Conservation (phyloP, 2,888 invertebrate genomes). For the Xanthorhoe spadicearia region DNA sequence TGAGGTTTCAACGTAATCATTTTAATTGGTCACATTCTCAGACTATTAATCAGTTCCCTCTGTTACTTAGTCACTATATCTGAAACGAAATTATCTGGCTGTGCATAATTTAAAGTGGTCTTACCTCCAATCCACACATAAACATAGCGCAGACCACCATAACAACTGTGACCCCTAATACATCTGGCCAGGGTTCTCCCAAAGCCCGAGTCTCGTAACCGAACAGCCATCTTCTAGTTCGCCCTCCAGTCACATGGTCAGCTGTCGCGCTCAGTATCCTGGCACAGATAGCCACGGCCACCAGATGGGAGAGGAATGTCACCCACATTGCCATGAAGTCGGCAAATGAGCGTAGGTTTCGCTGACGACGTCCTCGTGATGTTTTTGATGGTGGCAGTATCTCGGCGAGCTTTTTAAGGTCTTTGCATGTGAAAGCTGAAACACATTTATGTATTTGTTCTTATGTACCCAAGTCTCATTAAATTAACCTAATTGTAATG, state of each 20-base stretch:
- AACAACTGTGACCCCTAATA: slow-evolving; percentile 85
- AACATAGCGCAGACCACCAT: slow-evolving; percentile 86
- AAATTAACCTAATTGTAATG: no score
- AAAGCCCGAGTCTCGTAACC: slow-evolving; percentile 84
- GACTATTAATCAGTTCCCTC: slow-evolving; percentile 36
- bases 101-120: no score
- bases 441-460: slow-evolving; percentile 29
- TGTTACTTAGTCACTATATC: slow-evolving; percentile 13
- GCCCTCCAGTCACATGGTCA: slow-evolving; percentile 85
- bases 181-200: slow-evolving; percentile 87
- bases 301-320: slow-evolving; percentile 84
- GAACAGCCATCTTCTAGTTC: slow-evolving; percentile 85
- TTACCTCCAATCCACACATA: slow-evolving; percentile 85
- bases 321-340: slow-evolving; percentile 86
- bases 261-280: slow-evolving; percentile 86
- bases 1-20: slow-evolving; percentile 20
- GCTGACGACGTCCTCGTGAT: slow-evolving; percentile 69
- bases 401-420: slow-evolving; percentile 70
- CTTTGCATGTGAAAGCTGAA: slow-evolving; percentile 74
- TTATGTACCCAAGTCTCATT: not conserved
- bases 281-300: slow-evolving; percentile 86
- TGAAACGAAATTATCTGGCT: not conserved
- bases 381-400: slow-evolving; percentile 73
- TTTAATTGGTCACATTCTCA: slow-evolving; percentile 42
- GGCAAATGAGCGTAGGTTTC: slow-evolving; percentile 80